Evolutionary conservation across 2,113 vertebrate species (phyloP).

Genomic region (Meleagris gallopavo): DNA sequence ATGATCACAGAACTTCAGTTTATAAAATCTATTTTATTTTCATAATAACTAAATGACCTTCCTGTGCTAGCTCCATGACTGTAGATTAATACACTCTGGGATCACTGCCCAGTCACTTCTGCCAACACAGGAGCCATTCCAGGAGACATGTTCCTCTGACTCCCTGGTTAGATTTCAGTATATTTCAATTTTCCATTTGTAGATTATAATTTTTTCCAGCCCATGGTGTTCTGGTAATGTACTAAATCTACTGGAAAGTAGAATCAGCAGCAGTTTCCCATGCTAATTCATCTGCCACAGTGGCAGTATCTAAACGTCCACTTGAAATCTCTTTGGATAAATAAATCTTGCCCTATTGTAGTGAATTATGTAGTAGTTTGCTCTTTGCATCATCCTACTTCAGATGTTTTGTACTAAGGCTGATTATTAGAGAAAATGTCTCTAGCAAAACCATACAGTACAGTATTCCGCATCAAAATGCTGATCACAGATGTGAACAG

Average conservation of each 20-base stretch:
- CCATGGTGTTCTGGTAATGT: constrained; percentile 35
- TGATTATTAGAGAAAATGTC: constrained; percentile 1
- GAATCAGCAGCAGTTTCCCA: constrained; percentile 34
- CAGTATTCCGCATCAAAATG: constrained; percentile 25
- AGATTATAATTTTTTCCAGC: constrained; percentile 72
- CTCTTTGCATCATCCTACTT: constrained; percentile 1
- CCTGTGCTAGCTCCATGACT: constrained; percentile 66
- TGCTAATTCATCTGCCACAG: constrained; percentile 55
- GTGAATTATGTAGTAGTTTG: neutral
- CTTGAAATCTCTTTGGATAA: constrained; percentile 27
- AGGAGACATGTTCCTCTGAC: constrained; percentile 55
- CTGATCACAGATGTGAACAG: constrained; percentile 29
- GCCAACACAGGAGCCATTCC: constrained; percentile 76
- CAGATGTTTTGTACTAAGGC: neutral
- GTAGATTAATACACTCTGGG: constrained; percentile 74
- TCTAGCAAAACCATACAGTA: neutral
- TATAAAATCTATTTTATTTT: constrained; percentile 70
- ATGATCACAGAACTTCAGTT: constrained; percentile 38
- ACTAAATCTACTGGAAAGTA: constrained; percentile 40
- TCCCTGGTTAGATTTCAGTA: constrained; percentile 65
- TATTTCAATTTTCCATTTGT: constrained; percentile 73
- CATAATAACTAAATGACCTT: constrained; percentile 67
- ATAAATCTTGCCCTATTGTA: constrained; percentile 39
- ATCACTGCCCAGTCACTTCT: constrained; percentile 71
- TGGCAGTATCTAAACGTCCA: constrained; percentile 49